A percentile compares a stretch with the other conserved stretches of the same genome.
Conservation (phyloP, 2,888 invertebrate genomes). For the Syritta pipiens region DNA sequence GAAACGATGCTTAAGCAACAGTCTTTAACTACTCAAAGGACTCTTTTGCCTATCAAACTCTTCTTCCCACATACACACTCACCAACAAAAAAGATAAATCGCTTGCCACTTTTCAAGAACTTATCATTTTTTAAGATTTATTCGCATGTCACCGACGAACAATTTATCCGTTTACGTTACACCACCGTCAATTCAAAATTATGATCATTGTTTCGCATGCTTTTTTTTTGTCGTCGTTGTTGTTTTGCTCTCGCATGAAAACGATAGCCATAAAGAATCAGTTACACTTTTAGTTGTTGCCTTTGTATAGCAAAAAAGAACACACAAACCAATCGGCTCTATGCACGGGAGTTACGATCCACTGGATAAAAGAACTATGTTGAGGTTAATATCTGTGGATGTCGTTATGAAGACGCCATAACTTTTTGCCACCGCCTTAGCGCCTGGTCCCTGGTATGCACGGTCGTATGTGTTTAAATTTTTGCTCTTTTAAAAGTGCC, state of each 20-base stretch:
- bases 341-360: conserved; percentile 8
- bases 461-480: conserved; percentile 28
- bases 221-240: no score
- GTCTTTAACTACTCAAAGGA: no score
- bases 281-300: conserved; percentile 33
- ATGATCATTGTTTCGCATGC: conserved; percentile 48
- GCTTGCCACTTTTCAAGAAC: conserved; percentile 4
- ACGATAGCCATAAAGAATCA: conserved; percentile 32
- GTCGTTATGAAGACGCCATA: conserved; percentile 32
- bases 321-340: no score
- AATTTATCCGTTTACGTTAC: conserved; percentile 34
- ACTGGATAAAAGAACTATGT: conserved; percentile 36
- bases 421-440: conserved; percentile 34
- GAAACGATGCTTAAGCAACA: no score
- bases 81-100: not conserved
- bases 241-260: conserved; percentile 15
- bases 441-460: conserved; percentile 35
- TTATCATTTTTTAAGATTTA: conserved; percentile 23
- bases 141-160: conserved; percentile 8
- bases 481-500: conserved; percentile 40
- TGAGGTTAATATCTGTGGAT: conserved; percentile 27
- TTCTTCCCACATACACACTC: not conserved
- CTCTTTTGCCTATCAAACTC: not conserved
- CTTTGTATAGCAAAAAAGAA: conserved; percentile 20
- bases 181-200: conserved; percentile 21